Evolutionary conservation across 2,888 invertebrate species (phyloP), one percentile per base, ranked within the genome.

Genomic region (Lobophora halterata): DNA sequence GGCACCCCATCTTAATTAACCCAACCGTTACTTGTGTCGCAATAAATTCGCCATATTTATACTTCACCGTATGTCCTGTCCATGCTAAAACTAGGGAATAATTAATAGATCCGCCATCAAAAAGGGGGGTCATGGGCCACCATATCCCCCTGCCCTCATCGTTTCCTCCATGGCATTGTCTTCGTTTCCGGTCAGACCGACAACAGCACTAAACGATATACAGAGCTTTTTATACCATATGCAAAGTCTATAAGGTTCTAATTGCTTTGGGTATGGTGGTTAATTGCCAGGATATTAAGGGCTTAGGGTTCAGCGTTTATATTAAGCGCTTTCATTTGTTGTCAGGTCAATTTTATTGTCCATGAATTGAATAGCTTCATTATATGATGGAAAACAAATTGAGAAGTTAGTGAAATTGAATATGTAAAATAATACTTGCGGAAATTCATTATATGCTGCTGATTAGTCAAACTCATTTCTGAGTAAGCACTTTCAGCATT

Each of bases 101-200:
- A 70, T 68, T 61, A 64, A 63, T 52, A 50, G 37, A 33, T 47
- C 46, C 46, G 35, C 56, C n/a, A 48, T 49, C 48, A 37, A 51
- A 54, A 52, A 52, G 48, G 50, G 46, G 64, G 73, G 67, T 65
- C 67, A 67, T 39, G 61, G 60, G 55, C 58, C 49, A 60, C 54
- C 46, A 55, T 53, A 63, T 61, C 58, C 59, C 53, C 32, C 56
- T 58, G 50, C 54, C 55, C 58, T 58, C 58, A 57, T 62, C 65
- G 61, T 59, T 51, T 56, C 49, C 39, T 37, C 41, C 45, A 44
- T 41, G 28, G 55, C 55, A 59, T 66, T 65, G 71, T 63, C 23
- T 55, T 40, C 36, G 55, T 61, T 69, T 72, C 71, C 71, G 58
- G 60, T 18, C 32, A 25, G 29, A 26, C 41, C 16, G 24, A 40